phyloP scores from a whole-genome alignment of 1,140 invertebrate genomes.

The Ectropis grisescens region DNA sequence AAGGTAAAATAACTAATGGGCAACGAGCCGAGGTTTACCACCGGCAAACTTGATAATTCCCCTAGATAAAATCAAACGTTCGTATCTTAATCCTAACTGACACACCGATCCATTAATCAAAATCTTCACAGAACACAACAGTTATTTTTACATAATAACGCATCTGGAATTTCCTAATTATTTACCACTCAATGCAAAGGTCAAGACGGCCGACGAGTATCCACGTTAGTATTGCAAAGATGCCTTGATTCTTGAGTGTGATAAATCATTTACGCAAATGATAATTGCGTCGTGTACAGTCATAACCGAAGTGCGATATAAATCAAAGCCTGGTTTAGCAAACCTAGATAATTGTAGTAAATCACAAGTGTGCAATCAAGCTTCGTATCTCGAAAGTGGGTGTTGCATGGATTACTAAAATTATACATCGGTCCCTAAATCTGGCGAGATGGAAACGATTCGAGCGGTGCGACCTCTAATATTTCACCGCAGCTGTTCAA shows the following conservation, averaged over 20 bases:
- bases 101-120: too few relatives aligned
- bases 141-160: slow-evolving; percentile 3
- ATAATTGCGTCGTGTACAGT: slow-evolving; percentile 29
- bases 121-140: too few relatives aligned
- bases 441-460: slow-evolving; percentile 16
- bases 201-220: slow-evolving; percentile 18
- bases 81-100: too few relatives aligned
- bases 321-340: slow-evolving; percentile 35
- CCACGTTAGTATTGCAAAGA: slow-evolving; percentile 23
- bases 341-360: slow-evolving; percentile 40
- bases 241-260: slow-evolving; percentile 37
- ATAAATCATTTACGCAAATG: slow-evolving; percentile 37
- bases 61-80: too few relatives aligned
- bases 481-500: slow-evolving; percentile 44
- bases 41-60: too few relatives aligned
- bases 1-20: slow-evolving; percentile 35
- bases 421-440: slow-evolving; percentile 38
- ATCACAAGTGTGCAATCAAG: slow-evolving; percentile 40
- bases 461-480: slow-evolving; percentile 25
- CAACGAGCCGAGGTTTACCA: too few relatives aligned
- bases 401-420: slow-evolving; percentile 33
- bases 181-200: slow-evolving; percentile 16
- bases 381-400: slow-evolving; percentile 40
- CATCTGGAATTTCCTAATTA: slow-evolving; percentile 7
- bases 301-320: slow-evolving; percentile 16